A percentile compares a stretch with the other conserved stretches of the same genome.
phyloP scores from a whole-genome alignment of 2,113 vertebrate genomes.

The Centropus bengalensis region DNA sequence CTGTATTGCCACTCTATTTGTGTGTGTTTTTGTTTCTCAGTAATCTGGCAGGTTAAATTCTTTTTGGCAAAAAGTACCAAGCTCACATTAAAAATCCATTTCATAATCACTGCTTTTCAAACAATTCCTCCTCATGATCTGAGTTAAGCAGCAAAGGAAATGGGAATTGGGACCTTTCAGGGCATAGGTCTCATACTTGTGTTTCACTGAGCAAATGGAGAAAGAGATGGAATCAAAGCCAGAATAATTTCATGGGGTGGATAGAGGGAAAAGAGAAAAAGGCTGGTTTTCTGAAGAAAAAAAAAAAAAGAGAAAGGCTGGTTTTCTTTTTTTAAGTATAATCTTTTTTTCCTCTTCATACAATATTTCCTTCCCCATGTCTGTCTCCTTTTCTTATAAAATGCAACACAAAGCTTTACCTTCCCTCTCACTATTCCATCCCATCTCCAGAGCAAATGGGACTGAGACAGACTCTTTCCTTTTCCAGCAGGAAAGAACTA shows the following conservation, averaged over 20 bases:
- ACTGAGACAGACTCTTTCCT: not conserved
- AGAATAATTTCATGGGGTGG: not conserved
- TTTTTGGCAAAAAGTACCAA: not conserved
- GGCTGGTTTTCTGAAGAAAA: not conserved
- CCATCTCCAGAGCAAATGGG: not conserved
- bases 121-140: not conserved
- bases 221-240: not conserved
- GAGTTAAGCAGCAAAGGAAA: not conserved
- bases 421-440: not conserved
- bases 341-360: not conserved
- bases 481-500: not conserved
- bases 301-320: not conserved
- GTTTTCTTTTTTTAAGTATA: not conserved
- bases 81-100: not conserved
- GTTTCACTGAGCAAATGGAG: not conserved
- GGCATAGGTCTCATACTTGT: not conserved
- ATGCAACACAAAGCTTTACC: not conserved
- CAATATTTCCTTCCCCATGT: not conserved
- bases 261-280: not conserved
- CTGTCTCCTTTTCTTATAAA: not conserved
- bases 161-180: not conserved
- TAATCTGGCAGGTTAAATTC: conserved; percentile 1
- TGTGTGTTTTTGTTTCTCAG: not conserved
- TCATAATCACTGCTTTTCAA: not conserved
- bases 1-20: not conserved